Conservation (phyloP, 92 coral and sea anemone species). For the Pocillopora meandrina region DNA sequence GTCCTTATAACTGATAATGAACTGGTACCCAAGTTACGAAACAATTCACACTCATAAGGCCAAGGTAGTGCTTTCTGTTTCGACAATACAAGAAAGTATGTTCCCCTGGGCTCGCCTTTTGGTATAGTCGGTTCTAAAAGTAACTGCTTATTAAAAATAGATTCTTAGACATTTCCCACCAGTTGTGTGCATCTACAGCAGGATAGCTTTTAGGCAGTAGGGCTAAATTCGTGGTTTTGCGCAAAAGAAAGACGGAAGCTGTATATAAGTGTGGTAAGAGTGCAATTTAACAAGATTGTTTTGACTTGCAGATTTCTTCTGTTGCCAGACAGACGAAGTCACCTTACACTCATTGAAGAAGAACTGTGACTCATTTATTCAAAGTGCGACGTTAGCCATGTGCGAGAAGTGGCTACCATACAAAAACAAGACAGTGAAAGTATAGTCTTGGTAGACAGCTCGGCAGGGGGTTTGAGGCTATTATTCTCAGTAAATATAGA, state of each 20-base stretch:
- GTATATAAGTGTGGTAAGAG: neutral
- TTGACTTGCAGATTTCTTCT: neutral
- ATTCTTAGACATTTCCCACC: neutral
- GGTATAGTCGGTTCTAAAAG: neutral
- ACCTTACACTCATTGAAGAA: neutral
- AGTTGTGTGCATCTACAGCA: neutral
- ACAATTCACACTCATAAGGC: neutral
- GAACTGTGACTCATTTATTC: neutral
- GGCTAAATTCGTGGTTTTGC: neutral
- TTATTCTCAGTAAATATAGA: neutral
- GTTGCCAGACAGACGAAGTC: neutral
- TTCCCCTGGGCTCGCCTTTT: neutral
- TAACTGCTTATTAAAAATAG: neutral
- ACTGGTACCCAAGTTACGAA: neutral
- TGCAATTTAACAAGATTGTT: neutral
- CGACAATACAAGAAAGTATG: neutral
- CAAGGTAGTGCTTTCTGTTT: neutral
- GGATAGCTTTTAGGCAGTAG: neutral
- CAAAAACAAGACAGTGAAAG: neutral
- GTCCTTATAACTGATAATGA: neutral
- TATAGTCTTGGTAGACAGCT: neutral
- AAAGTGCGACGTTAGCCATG: conserved; percentile 6
- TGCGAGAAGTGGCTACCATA: conserved; percentile 20
- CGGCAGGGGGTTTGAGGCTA: neutral
- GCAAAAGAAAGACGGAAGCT: neutral